Base-by-base conservation (phyloP, 2,888 invertebrate genomes). In the Arctia plantaginis region DNA sequence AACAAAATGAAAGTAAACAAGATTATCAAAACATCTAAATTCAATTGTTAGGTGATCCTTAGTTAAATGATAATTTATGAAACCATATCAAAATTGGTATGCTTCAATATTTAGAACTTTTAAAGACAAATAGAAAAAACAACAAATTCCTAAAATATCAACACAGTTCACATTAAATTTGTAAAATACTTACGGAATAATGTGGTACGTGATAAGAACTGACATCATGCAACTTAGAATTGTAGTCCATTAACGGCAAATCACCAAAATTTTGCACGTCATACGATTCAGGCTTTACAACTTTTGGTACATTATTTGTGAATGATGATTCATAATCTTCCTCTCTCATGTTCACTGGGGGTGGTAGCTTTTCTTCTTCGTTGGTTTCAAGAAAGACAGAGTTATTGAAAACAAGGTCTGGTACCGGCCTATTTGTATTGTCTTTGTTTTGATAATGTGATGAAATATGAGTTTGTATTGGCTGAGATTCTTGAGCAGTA, bases 131-230 rank as follows among this genome's bases (percentile, higher is more conserved):
- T n/a, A 13, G 0, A 13, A 10, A n/a, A 55, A 55, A n/a, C n/a
- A n/a, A 55, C 13, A 27, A 62, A 62, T 30, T 1, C 13, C 15
- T 62, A 6, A 4, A 62, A 1, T 27, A 7, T 8, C 30, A 30
- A 41, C 39, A 27, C 41, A 66, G 30, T 44, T 44, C 13, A 15
- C 10, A 4, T 67, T 6, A 2, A 10, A 62, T 23, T 72, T 66
- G 3, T 27, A 30, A 55, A 71, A 75, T 89, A 95, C 95, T 95
- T 88, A 95, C 95, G 59, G 93, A 92, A 81, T 95, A 95, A 89
- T 95, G 95, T 0, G 95, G 95, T 51, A 95, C 95, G 73, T 90
- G 91, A 77, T 95, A 95, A 0, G 95, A 95, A 79, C 92, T 93
- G 66, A 94, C 92, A 1, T 91, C 88, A 70, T 93, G 89, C 64